Conservation (phyloP, 2,797 vertebrate genomes). For the Coluber constrictor region DNA sequence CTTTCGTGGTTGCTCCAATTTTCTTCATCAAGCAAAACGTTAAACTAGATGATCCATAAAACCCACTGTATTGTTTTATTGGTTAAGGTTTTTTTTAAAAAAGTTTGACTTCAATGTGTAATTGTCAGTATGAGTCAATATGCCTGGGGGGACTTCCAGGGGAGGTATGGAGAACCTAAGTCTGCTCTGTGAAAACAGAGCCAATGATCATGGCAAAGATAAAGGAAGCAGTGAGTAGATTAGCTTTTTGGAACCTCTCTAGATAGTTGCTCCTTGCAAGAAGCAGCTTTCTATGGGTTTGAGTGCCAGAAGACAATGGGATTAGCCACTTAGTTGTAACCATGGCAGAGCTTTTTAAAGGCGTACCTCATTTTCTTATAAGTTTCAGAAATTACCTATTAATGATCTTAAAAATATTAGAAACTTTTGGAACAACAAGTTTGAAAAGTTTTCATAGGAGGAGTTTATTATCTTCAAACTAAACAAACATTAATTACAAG, state of each 20-base stretch:
- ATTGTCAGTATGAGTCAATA: neutral
- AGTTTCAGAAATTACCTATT: neutral
- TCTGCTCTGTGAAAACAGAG: neutral
- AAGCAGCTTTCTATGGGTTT: neutral
- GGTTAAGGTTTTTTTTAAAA: neutral
- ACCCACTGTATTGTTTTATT: neutral
- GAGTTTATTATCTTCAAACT: neutral
- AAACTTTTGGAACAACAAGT: neutral
- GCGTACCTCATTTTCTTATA: neutral
- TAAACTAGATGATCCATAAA: neutral
- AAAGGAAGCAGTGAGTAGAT: neutral
- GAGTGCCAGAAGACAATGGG: neutral
- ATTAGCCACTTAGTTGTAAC: neutral
- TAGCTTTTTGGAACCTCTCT: neutral
- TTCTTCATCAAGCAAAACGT: neutral
- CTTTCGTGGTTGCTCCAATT: neutral
- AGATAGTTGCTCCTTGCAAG: neutral
- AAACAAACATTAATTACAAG: neutral
- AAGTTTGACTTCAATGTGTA: neutral
- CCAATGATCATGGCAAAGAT: neutral
- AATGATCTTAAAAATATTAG: neutral
- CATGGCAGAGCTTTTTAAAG: neutral
- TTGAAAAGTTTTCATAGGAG: neutral
- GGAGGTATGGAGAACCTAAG: neutral
- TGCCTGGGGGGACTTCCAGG: neutral